Base-by-base conservation (phyloP, 2,797 vertebrate genomes). In the Microctenopoma steveboyesi region DNA sequence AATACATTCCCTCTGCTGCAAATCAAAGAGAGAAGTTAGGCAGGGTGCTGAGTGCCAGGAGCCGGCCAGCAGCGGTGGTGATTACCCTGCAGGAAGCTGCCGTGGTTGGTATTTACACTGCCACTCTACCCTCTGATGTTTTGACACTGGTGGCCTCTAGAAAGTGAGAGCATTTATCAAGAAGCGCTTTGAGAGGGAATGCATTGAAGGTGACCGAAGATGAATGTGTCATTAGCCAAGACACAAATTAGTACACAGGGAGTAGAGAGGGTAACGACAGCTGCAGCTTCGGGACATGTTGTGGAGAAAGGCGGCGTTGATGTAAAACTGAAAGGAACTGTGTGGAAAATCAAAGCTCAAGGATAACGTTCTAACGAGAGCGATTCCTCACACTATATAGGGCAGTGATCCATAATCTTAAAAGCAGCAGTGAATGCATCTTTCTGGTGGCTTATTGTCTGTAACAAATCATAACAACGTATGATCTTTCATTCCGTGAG, bases 151-250 rank as follows among this genome's bases (percentile, higher is more conserved):
- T 27, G 69, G 77, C 65, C 83, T 75, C 68, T 62, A 35, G 74
- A 80, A 88, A 88, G 79, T 53, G 28, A 83, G 76, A 82, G 69
- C 72, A 80, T 89, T 85, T 86, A 78, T 88, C 85, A 84, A 76
- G 58, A 81, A 65, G 40, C 39, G 78, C 68, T 77, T 64, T 59
- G 74, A 81, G 72, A 79, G 76, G 61, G 52, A 46, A 2, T 5
- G 47, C 16, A 59, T 69, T 86, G 85, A 89, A 92, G 90, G 92
- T 93, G 91, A 94, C 91, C 65, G 73, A 83, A 79, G 83, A 89
- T 64, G 66, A 91, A 86, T 83, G 78, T 78, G 81, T 87, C 87
- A 89, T 91, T 92, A 89, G 73, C 51, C 15, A 7, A 60, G 70
- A 47, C 54, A 58, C 57, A 81, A 76, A 88, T 88, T 82, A 81